phyloP scores from a whole-genome alignment of 1,140 invertebrate species.

The Drosophila eugracilis region DNA sequence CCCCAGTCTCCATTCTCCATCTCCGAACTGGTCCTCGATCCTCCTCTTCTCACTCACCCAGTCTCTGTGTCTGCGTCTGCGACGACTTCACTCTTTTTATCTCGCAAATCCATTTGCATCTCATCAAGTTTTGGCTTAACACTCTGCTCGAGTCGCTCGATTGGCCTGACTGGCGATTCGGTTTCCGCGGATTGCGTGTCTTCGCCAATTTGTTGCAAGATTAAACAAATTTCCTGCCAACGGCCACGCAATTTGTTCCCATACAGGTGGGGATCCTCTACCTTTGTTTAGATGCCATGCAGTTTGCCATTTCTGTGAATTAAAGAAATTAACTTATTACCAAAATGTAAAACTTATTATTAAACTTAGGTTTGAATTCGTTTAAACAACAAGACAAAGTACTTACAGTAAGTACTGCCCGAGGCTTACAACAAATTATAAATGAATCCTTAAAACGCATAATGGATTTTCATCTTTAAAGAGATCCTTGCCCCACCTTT shows the following conservation, averaged over 20 bases:
- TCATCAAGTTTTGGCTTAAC: slow-evolving; percentile 71
- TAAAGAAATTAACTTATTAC: too few species aligned
- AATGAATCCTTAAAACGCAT: slow-evolving; percentile 7
- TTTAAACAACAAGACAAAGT: too few species aligned
- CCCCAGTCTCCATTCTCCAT: not conserved
- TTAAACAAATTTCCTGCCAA: slow-evolving; percentile 82
- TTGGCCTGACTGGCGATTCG: slow-evolving; percentile 26
- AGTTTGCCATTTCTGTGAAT: too few species aligned
- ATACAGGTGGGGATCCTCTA: slow-evolving; percentile 31
- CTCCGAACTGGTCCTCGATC: slow-evolving; percentile 5
- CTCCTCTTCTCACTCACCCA: not conserved
- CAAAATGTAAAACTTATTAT: too few species aligned
- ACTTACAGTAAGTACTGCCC: not conserved
- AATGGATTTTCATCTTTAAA: slow-evolving; percentile 31
- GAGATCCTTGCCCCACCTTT: not conserved
- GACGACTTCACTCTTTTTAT: slow-evolving; percentile 58
- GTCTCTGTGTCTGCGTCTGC: slow-evolving; percentile 19
- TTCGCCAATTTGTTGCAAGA: slow-evolving; percentile 79
- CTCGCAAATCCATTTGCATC: slow-evolving; percentile 78
- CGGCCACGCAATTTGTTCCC: slow-evolving; percentile 70
- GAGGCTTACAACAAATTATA: slow-evolving; percentile 5
- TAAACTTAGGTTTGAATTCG: too few species aligned
- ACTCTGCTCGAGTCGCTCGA: slow-evolving; percentile 32
- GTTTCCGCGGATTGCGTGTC: slow-evolving; percentile 67
- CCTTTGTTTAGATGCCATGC: slow-evolving; percentile 18